Evolutionary conservation across 1,140 invertebrate species (phyloP).

Genomic region (Drosophila fuyamai): DNA sequence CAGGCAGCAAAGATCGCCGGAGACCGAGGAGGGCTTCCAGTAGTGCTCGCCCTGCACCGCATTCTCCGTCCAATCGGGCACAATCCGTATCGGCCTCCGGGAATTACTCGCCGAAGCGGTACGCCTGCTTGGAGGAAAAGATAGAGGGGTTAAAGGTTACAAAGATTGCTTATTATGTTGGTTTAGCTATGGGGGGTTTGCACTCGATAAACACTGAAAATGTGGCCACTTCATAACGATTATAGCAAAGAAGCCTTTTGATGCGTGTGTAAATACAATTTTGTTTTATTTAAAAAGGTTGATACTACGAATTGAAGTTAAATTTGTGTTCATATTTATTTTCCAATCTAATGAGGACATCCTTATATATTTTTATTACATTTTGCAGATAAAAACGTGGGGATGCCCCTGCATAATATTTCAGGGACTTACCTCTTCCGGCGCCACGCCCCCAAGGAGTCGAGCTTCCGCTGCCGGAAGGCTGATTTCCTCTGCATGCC

Average conservation of each 20-base stretch:
- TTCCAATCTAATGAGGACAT: neutral
- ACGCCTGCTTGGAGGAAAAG: slow-evolving; percentile 84
- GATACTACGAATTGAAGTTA: too few species aligned
- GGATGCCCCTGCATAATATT: slow-evolving; percentile 1
- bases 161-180: neutral
- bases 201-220: slow-evolving; percentile 19
- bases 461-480: slow-evolving; percentile 80
- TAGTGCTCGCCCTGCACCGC: slow-evolving; percentile 94
- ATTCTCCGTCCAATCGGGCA: slow-evolving; percentile 92
- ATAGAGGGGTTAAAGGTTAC: slow-evolving; percentile 11
- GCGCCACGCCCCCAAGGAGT: slow-evolving; percentile 74
- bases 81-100: slow-evolving; percentile 89
- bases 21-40: slow-evolving; percentile 94
- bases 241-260: too few species aligned
- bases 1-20: slow-evolving; percentile 96
- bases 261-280: too few species aligned
- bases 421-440: slow-evolving; percentile 72
- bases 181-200: neutral
- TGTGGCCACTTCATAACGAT: neutral
- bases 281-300: too few species aligned
- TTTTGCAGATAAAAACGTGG: too few species aligned
- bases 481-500: slow-evolving; percentile 80
- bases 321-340: too few species aligned
- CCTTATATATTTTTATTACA: neutral
- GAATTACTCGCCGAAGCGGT: slow-evolving; percentile 81